Base-by-base conservation (phyloP, 64 coral and sea anemone species). In the Actinia equina region DNA sequence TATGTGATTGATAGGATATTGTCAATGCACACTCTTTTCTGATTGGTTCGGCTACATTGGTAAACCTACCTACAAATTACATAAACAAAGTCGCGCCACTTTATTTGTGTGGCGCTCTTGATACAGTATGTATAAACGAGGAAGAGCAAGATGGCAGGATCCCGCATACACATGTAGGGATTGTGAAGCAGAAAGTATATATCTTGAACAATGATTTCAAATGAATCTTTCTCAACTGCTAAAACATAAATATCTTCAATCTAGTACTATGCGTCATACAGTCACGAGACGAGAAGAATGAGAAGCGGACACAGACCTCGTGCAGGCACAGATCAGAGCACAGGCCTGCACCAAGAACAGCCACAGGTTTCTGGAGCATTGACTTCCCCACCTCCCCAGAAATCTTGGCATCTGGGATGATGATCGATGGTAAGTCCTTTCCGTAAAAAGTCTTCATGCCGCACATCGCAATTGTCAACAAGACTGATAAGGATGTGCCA, bases 381-480 rank as follows among this genome's bases (percentile, higher is more conserved):
- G 30, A 78, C 43, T 78, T 78, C 18, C 76, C 26, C 1, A 78
- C 76, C 5, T 78, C 76, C 1, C 76, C 30, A 11, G 76, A 78
- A 45, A 78, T 78, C 30, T 41, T 17, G 30, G 76, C 9, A 18
- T 43, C 76, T 8, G 76, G 76, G 10, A 17, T 45, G 27, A 43
- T 78, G 76, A 78, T 41, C 10, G 43, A 43, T 78, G 76, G 76
- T 78, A 45, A 78, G 76, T 43, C 18, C 78, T n/a, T 65, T 65
- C 18, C 18, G 19, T 22, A n/a, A n/a, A 65, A 65, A 65, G 22
- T 65, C 62, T 65, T n/a, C 4, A 65, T 65, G 62, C 62, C 17
- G 19, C 4, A 8, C 18, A 20, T 49, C 4, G 46, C 46, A 49
- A 49, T 49, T 6, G 46, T 49, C 46, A 49, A 49, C 4, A 49